These are phyloP conservation scores for Poeciliopsis presidionis DNA, from an alignment of 2,797 vertebrate genomes.

Conservation along the genomic window DNA sequence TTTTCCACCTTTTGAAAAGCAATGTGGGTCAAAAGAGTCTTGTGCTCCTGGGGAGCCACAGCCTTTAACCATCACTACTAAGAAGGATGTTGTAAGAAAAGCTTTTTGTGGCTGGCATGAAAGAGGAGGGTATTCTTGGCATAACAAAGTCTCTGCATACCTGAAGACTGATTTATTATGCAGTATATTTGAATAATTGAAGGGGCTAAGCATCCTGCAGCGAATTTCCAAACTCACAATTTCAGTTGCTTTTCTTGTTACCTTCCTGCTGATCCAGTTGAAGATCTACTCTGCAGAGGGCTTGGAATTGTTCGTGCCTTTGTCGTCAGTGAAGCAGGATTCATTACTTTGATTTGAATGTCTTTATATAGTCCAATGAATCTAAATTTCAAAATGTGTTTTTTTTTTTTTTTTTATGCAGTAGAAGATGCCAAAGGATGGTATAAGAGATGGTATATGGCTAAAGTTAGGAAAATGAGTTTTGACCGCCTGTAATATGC, in stretches of 20 bases:
- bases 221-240: constrained; percentile 45
- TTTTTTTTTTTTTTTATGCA: background rate
- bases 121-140: constrained; percentile 42
- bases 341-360: constrained; percentile 52
- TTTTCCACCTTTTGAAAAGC: constrained; percentile 62
- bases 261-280: constrained; percentile 50
- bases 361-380: constrained; percentile 35
- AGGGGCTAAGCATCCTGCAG: constrained; percentile 46
- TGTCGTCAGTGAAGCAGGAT: constrained; percentile 5
- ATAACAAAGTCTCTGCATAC: constrained; percentile 47
- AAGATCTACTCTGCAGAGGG: constrained; percentile 33
- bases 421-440: background rate
- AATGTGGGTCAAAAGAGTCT: constrained; percentile 49
- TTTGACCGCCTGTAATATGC: constrained; percentile 11
- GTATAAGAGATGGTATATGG: background rate
- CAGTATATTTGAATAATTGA: constrained; percentile 67
- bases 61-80: constrained; percentile 54
- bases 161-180: constrained; percentile 55
- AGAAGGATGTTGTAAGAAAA: constrained; percentile 38
- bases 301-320: constrained; percentile 51
- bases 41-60: constrained; percentile 42
- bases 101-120: constrained; percentile 32
- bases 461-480: background rate
- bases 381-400: background rate
- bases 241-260: constrained; percentile 48